phyloP scores from a whole-genome alignment of 2,113 vertebrate species.

The Meleagris gallopavo region DNA sequence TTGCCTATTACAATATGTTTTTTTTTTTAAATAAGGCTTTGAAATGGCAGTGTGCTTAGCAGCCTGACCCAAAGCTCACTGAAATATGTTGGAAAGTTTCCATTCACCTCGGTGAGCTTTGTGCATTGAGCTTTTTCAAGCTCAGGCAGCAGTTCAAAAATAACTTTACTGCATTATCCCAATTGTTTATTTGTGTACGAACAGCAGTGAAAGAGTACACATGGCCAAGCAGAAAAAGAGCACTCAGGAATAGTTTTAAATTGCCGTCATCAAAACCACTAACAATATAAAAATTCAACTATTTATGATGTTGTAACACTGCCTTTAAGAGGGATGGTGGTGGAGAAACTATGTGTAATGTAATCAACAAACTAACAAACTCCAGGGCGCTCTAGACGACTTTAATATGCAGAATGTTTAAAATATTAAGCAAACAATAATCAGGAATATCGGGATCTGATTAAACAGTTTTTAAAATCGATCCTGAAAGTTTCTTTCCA shows the following conservation, averaged over 20 bases:
- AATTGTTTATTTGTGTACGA: slow-evolving; percentile 59
- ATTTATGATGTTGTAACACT: slow-evolving; percentile 42
- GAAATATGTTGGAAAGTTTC: slow-evolving; percentile 49
- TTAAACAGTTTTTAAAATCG: slow-evolving; percentile 24
- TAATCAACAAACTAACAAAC: slow-evolving; percentile 26
- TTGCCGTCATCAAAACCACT: not conserved
- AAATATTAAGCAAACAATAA: slow-evolving; percentile 52
- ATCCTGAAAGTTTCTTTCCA: slow-evolving; percentile 2
- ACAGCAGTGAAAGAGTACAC: not conserved
- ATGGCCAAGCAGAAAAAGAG: slow-evolving; percentile 39
- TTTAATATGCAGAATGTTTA: slow-evolving; percentile 38
- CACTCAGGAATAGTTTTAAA: slow-evolving; percentile 42
- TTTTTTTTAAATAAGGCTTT: not conserved
- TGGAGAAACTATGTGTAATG: slow-evolving; percentile 21
- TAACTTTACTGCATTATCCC: slow-evolving; percentile 26
- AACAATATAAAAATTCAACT: slow-evolving; percentile 48
- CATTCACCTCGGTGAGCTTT: slow-evolving; percentile 47
- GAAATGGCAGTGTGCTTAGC: not conserved
- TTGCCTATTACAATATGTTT: not conserved
- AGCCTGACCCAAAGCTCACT: slow-evolving; percentile 36
- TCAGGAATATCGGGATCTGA: slow-evolving; percentile 12
- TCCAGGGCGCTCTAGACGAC: not conserved
- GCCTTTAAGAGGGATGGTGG: not conserved
- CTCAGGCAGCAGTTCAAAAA: slow-evolving; percentile 49
- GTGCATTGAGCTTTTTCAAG: slow-evolving; percentile 35